Base-by-base conservation (phyloP, 1,140 invertebrate species). In the Drosophila nannoptera region DNA sequence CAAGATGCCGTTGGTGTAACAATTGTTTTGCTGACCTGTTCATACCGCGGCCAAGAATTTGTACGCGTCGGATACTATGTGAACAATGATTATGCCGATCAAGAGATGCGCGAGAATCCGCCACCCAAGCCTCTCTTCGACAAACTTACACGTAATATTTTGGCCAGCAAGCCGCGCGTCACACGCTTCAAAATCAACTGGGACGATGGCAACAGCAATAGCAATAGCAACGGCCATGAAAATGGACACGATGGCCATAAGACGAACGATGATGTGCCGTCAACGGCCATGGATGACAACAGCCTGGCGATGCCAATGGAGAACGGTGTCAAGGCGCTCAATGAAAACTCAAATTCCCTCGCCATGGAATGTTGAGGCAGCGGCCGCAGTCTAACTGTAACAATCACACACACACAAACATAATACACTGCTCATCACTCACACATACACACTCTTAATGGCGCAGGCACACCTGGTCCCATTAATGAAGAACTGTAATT, bases 11-110 rank as follows among this genome's bases (percentile, higher is more conserved):
- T 99, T 12, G 98, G 98, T 12, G 98, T 99, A 0, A 99, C 98
- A 0, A 98, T 99, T 7, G 97, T 99, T 0, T 90, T 99, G 29
- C 90, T 99, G 48, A 99, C 97, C 2, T 99, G 98, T 90, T 97
- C 96, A 0, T 99, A 99, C 82, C 87, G 92, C 16, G 91, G 93
- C 7, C 96, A 98, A 81, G 98, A 99, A 91, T 99, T 99, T 90
- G 97, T 99, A 2, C 90, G 98, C 68, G 97, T 99, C 14, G 98
- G 98, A 8, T 99, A 99, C 90, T 99, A 99, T 89, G 98, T 99
- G 46, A 99, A 99, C 86, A 99, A 99, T 89, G 98, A 99, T 87
- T 99, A 99, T 88, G 94, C 92, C 22, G 97, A 99, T 88, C 94
- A 94, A 4, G 98, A 99, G 90, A 90, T 99, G 69, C 93, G 94